These are phyloP conservation scores for Eubasilissa splendida DNA, from an alignment of 2,888 invertebrate species.

Conservation along the genomic window DNA sequence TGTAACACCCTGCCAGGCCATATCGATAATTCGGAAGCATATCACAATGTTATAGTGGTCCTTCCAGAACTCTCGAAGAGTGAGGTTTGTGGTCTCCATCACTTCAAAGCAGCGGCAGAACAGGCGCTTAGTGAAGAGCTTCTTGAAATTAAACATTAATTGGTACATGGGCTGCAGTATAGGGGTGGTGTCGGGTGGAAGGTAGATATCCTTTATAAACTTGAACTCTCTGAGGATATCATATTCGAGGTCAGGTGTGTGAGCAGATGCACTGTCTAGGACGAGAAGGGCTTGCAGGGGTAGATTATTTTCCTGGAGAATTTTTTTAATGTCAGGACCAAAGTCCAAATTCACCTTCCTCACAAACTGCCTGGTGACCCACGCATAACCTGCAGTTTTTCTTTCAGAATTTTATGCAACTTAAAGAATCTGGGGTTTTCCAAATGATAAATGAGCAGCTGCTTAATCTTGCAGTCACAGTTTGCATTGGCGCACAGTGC, in stretches of 20 bases:
- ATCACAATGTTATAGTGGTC: conserved; percentile 61
- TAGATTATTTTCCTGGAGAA: no score
- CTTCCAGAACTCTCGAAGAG: conserved; percentile 62
- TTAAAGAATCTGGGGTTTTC: conserved; percentile 55
- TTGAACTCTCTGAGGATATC: conserved; percentile 36
- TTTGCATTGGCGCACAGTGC: conserved; percentile 60
- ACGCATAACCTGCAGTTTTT: not conserved
- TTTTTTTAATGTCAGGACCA: no score
- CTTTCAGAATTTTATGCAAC: conserved; percentile 6
- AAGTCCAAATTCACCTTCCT: no score
- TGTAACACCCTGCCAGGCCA: conserved; percentile 58
- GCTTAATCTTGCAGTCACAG: conserved; percentile 60
- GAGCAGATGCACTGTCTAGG: no score
- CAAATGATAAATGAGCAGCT: conserved; percentile 59
- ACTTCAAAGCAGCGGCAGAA: conserved; percentile 61
- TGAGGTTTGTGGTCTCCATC: conserved; percentile 60
- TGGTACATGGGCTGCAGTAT: conserved; percentile 58
- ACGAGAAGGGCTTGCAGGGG: no score
- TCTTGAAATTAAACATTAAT: no score
- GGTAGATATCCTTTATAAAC: conserved; percentile 30
- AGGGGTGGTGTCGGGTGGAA: conserved; percentile 53
- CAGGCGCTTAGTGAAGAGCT: conserved; percentile 18
- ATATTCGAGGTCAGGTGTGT: not conserved
- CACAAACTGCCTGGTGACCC: no score
- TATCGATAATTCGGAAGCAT: conserved; percentile 59